Evolutionary conservation across 2,888 invertebrate species (phyloP), one percentile per base, ranked within the genome.

Genomic region (Campoplex nolae): DNA sequence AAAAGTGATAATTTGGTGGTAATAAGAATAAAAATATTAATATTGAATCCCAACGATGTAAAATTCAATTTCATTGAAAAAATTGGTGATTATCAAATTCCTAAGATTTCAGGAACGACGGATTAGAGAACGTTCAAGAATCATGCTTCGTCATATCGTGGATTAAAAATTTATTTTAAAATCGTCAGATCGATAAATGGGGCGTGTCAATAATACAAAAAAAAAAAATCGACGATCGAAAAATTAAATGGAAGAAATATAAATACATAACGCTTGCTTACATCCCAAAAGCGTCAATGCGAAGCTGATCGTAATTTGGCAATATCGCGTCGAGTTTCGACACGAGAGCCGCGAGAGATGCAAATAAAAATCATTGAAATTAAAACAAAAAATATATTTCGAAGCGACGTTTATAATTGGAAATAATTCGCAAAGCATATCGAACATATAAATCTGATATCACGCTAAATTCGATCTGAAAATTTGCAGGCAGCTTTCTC

Each of bases 401-500:
- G 70, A 70, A 70, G 70, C 70, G 23, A 65, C 35, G 35, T 35
- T 65, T 65, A 45, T 68, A 23, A 45, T 76, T 32, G 45, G 0
- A 62, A 45, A 71, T 73, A 65, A 82, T 79, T 74, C 16, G 71
- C 73, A 77, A 86, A 83, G 77, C 80, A 73, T 84, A 79, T 76
- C 56, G 18, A 32, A 75, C 35, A 71, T 75, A 32, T 42, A 54
- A 48, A 65, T 42, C 38, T 74, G 16, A 67, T 56, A 54, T n/a
- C 32, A 62, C 35, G 51, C 78, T 45, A 74, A 83, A 79, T 23
- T 58, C 16, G 67, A 84, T 84, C 45, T 75, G 23, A 78, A 81
- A 86, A 78, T 77, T 86, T 87, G 86, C 86, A 86, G 86, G 86
- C 86, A 86, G 86, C 86, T 74, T 73, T 81, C 51, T 74, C 35